Evolutionary conservation across 2,888 invertebrate genomes (phyloP).

Genomic region (Cheilosia pagana): DNA sequence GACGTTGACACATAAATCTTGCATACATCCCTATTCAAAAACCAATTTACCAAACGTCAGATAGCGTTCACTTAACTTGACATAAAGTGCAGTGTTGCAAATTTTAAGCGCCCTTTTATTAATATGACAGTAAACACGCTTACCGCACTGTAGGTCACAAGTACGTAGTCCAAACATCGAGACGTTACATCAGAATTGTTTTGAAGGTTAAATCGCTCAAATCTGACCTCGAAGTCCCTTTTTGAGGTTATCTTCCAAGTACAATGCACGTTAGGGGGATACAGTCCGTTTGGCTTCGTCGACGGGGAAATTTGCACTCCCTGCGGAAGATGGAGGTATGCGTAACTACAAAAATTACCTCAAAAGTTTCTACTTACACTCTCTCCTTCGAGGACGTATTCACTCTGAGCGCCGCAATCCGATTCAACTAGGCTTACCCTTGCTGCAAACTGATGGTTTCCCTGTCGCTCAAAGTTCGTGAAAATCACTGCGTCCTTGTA

Average conservation of each 20-base stretch:
- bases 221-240: conserved; percentile 82
- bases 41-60: no score
- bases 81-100: no score
- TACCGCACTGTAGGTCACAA: conserved; percentile 74
- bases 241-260: conserved; percentile 84
- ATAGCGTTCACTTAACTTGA: no score
- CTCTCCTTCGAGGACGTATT: conserved; percentile 81
- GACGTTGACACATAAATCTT: neutral
- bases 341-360: neutral
- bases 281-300: conserved; percentile 77
- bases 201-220: conserved; percentile 85
- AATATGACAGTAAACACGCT: conserved; percentile 22
- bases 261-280: conserved; percentile 85
- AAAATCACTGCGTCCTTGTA: conserved; percentile 85
- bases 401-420: conserved; percentile 85
- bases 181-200: conserved; percentile 79
- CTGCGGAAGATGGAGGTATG: neutral
- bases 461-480: conserved; percentile 85
- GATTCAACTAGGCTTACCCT: conserved; percentile 85
- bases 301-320: conserved; percentile 10
- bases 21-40: no score
- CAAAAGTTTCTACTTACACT: conserved; percentile 76
- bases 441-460: conserved; percentile 86
- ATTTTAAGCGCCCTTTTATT: no score
- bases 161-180: conserved; percentile 80